Conservation (phyloP, 2,888 invertebrate species). For the Dicroscelio sp. region DNA sequence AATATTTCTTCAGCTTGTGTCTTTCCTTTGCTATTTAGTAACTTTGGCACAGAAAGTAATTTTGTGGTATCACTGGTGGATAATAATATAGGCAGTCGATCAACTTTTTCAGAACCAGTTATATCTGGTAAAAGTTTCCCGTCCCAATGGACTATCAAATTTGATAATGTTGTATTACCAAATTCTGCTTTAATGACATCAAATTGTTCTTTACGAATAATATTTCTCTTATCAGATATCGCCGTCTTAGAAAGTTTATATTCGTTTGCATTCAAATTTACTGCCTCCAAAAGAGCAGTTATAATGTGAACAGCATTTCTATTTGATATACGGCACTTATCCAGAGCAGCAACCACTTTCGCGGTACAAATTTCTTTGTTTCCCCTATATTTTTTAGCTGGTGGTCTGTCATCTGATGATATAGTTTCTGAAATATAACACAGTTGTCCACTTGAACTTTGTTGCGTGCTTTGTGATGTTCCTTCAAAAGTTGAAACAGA, state of each 20-base stretch:
- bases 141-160: slow-evolving; percentile 41
- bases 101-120: slow-evolving; percentile 23
- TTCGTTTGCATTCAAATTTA: slow-evolving; percentile 26
- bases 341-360: slow-evolving; percentile 24
- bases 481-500: slow-evolving; percentile 31
- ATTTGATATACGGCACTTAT: slow-evolving; percentile 27
- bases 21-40: slow-evolving; percentile 29
- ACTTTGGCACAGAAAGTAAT: slow-evolving; percentile 47
- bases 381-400: slow-evolving; percentile 37
- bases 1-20: slow-evolving; percentile 40
- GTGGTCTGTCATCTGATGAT: slow-evolving; percentile 35
- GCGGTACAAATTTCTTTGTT: slow-evolving; percentile 46
- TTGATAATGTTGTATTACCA: slow-evolving; percentile 26
- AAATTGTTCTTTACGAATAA: slow-evolving; percentile 26
- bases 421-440: slow-evolving; percentile 33
- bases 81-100: slow-evolving; percentile 46
- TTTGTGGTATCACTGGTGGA: slow-evolving; percentile 34
- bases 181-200: slow-evolving; percentile 38
- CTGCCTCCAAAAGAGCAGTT: slow-evolving; percentile 33
- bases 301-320: slow-evolving; percentile 25
- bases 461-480: slow-evolving; percentile 21
- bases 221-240: slow-evolving; percentile 1
- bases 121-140: slow-evolving; percentile 39
- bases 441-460: slow-evolving; percentile 34
- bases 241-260: slow-evolving; percentile 38